Conservation (phyloP, 2,113 vertebrate genomes). For the Anoplopoma fimbria region DNA sequence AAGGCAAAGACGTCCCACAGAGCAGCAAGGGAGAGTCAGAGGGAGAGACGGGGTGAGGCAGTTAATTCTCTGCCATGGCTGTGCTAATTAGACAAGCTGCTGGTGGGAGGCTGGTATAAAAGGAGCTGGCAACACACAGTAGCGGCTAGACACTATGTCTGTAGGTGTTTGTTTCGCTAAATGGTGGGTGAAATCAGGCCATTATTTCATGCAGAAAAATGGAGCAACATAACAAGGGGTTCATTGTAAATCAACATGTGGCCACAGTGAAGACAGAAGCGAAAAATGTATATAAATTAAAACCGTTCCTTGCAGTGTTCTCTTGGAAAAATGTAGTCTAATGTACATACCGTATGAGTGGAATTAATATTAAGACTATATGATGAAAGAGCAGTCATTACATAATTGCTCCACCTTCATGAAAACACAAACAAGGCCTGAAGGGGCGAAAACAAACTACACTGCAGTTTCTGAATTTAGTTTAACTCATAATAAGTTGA, state of each 20-base stretch:
- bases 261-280: neutral
- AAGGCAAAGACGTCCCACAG: slow-evolving; percentile 39
- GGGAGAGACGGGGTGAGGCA: slow-evolving; percentile 54
- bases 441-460: slow-evolving; percentile 44
- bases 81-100: slow-evolving; percentile 75
- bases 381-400: slow-evolving; percentile 24
- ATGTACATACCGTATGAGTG: slow-evolving; percentile 22
- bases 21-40: slow-evolving; percentile 47
- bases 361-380: slow-evolving; percentile 24
- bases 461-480: slow-evolving; percentile 29
- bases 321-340: slow-evolving; percentile 12
- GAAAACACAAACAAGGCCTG: slow-evolving; percentile 41
- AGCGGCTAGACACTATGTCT: slow-evolving; percentile 49
- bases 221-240: slow-evolving; percentile 15
- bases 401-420: slow-evolving; percentile 34
- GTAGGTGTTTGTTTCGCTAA: slow-evolving; percentile 38
- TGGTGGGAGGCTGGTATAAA: slow-evolving; percentile 63
- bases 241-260: slow-evolving; percentile 26
- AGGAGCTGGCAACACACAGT: slow-evolving; percentile 51
- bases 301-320: neutral
- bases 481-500: slow-evolving; percentile 39
- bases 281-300: neutral
- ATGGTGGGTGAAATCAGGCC: slow-evolving; percentile 48
- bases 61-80: slow-evolving; percentile 61
- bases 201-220: slow-evolving; percentile 42